Evolutionary conservation across 2,113 vertebrate genomes (phyloP), one percentile per base, ranked within the genome.

Genomic region (Drymodes brunneopygia): DNA sequence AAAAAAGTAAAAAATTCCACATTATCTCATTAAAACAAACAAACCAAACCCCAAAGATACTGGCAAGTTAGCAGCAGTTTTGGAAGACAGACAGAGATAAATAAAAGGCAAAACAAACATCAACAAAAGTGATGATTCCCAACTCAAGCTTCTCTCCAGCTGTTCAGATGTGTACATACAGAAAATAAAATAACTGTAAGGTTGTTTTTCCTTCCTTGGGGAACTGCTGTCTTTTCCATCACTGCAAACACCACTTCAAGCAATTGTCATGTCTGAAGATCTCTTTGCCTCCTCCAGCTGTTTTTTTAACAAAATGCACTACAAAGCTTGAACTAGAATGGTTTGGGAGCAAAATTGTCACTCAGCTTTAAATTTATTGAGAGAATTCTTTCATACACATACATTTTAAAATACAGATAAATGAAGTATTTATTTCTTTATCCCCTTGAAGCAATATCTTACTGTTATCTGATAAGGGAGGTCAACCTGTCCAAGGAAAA

Each of bases 181-280:
- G 15, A 83, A 81, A 93, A 95, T 81, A 94, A 81, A 92, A 91
- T 83, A 73, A 85, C 81, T 82, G 36, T 70, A 82, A 88, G 78
- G 69, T 54, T 89, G 44, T 58, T 89, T 71, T 86, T 62, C 75
- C 87, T 85, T 96, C 94, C 95, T 84, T 45, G 15, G 86, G 93
- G 91, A 96, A 54, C 69, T 79, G 45, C 88, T 97, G 96, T 97
- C 96, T 96, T 95, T 92, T 92, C 95, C 80, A 92, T 95, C 90
- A 90, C 53, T 87, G 61, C 73, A 97, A 96, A 96, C 36, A 90
- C 53, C 86, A 93, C 84, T 97, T 94, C 38, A 92, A 96, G 94
- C 56, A 70, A 92, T 27, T 93, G 92, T 80, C 71, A 85, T 5
- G 6, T 93, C 73, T 82, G 44, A 50, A 93, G 86, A 93, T 81